phyloP scores from a whole-genome alignment of 1,140 invertebrate genomes.

The Trachymyrmex cornetzi region DNA sequence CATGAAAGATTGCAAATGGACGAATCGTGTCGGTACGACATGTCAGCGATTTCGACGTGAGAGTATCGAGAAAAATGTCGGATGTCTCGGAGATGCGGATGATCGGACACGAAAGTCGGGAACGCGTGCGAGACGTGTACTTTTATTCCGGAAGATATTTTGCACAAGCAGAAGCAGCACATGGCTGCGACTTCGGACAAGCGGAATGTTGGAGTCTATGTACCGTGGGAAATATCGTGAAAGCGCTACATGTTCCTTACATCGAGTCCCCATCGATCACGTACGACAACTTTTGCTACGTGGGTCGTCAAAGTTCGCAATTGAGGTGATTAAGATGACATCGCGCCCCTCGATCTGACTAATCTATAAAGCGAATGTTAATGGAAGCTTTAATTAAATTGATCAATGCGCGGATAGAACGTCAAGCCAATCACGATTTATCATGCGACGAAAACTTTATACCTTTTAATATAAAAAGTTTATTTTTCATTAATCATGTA shows the following conservation, averaged over 20 bases:
- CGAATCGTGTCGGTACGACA: slow-evolving; percentile 33
- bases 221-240: slow-evolving; percentile 57
- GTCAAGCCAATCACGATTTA: slow-evolving; percentile 2
- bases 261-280: slow-evolving; percentile 53
- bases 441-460: slow-evolving; percentile 8
- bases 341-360: neutral
- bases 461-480: neutral
- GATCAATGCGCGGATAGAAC: slow-evolving; percentile 27
- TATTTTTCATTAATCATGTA: neutral
- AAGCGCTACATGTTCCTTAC: slow-evolving; percentile 38
- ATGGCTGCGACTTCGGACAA: slow-evolving; percentile 27
- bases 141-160: slow-evolving; percentile 40
- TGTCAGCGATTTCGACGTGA: slow-evolving; percentile 13
- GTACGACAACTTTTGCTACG: slow-evolving; percentile 45
- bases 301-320: slow-evolving; percentile 36
- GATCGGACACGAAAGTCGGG: slow-evolving; percentile 24
- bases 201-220: slow-evolving; percentile 16
- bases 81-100: slow-evolving; percentile 16
- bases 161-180: neutral
- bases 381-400: slow-evolving; percentile 55
- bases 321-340: slow-evolving; percentile 48
- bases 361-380: slow-evolving; percentile 48
- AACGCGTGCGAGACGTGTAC: slow-evolving; percentile 25
- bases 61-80: slow-evolving; percentile 50
- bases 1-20: slow-evolving; percentile 16